Evolutionary conservation across 2,888 invertebrate genomes (phyloP), one percentile per base, ranked within the genome.

Genomic region (Andrena marginata): DNA sequence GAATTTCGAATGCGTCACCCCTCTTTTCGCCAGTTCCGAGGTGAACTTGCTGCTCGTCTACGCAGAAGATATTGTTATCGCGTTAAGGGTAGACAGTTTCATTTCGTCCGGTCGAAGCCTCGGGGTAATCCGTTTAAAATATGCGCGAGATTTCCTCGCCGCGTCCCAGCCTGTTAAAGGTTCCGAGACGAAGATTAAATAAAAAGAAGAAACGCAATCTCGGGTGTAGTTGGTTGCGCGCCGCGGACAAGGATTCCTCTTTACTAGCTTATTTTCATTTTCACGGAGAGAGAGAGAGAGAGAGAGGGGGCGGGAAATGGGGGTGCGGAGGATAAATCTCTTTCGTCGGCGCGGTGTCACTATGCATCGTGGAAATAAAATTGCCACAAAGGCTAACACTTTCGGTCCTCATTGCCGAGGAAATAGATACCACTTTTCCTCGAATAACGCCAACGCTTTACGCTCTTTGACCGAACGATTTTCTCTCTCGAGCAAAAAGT

Each of bases 11-110:
- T 96, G 94, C 2, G 95, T 91, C 0, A 95, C 95, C 0, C 95
- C 95, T 33, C 94, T 93, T 2, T 92, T 94, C 35, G 95, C 94
- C 94, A 97, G 95, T 85, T 96, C 96, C 2, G 94, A 94, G 56
- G 95, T 94, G 91, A 97, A 97, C 94, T 96, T 95, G 79, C 95
- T 94, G 86, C 96, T 96, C 1, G 96, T 96, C 97, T 97, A 94
- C 8, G 89, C 89, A 78, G 67, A 77, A 77, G 71, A 84, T 60
- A 73, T 70, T 80, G 10, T n/a, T 8, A 51, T 59, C 56, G 8
- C 7, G n/a, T 29, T 64, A 59, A 6, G 48, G 29, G 48, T 10
- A 26, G 51, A 16, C 51, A 20, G 3, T 69, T 56, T 35, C 69
- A n/a, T 56, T 54, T 10, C 35, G 20, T 0, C n/a, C 2, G 5